A percentile compares a stretch with the other conserved stretches of the same genome.
These are phyloP conservation scores for Promerops cafer DNA, from an alignment of 2,113 vertebrate species.

Conservation along the genomic window DNA sequence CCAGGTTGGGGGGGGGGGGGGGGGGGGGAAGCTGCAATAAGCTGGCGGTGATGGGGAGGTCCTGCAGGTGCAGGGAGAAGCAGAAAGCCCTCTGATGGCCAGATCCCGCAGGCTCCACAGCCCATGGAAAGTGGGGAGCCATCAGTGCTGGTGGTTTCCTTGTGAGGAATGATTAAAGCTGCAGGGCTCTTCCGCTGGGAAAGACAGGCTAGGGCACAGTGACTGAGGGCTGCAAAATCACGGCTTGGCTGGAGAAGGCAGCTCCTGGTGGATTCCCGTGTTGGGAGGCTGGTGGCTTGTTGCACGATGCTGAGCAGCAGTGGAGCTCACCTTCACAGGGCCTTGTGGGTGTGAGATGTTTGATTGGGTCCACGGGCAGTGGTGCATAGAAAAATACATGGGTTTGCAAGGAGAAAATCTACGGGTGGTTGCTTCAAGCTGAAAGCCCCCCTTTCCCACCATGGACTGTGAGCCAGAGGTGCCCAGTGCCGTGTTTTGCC, in stretches of 20 bases:
- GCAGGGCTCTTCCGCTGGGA: neutral
- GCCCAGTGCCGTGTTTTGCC: fast-evolving
- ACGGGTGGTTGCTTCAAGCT: neutral
- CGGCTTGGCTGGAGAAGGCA: neutral
- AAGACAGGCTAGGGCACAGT: neutral
- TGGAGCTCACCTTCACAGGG: neutral
- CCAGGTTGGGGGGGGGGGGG: fast-evolving
- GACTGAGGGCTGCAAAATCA: neutral
- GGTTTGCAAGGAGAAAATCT: neutral
- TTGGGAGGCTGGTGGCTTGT: neutral
- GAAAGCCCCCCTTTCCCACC: neutral
- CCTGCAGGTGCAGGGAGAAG: neutral
- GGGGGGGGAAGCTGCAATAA: neutral
- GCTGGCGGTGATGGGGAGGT: neutral
- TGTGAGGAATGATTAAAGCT: neutral
- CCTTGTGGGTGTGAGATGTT: neutral
- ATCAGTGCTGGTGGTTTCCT: neutral
- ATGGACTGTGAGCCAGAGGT: neutral
- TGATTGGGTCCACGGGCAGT: neutral
- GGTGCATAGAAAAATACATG: neutral
- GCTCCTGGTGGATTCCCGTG: neutral
- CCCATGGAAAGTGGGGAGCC: neutral
- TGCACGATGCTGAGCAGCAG: fast-evolving
- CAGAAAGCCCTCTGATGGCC: neutral
- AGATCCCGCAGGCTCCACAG: fast-evolving